Percentiles rank a stretch among this genome's conserved stretches.
Conservation (phyloP, 1,140 invertebrate species). For the Gonioctena quinquepunctata region DNA sequence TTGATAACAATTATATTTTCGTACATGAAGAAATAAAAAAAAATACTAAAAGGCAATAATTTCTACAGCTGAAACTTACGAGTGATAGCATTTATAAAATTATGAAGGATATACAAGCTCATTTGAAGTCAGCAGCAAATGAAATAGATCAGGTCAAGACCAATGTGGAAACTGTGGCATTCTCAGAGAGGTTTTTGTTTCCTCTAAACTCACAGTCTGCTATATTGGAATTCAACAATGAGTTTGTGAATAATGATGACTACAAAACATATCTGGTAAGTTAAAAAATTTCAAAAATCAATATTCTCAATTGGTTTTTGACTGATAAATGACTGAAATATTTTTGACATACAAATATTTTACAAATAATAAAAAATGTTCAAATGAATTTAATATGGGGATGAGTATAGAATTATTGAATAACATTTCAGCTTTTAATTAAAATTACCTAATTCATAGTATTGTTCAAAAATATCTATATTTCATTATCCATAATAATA, state of each 20-base stretch:
- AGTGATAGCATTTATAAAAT: background rate
- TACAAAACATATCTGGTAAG: background rate
- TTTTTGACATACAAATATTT: background rate
- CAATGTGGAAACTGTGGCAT: background rate
- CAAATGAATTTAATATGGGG: background rate
- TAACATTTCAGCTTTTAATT: background rate
- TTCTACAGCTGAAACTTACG: background rate
- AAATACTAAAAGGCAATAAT: background rate
- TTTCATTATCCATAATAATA: background rate
- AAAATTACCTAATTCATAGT: background rate
- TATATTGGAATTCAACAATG: background rate
- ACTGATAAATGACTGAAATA: background rate
- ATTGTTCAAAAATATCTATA: background rate
- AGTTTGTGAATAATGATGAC: background rate
- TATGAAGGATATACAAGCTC: background rate
- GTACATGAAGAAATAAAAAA: background rate
- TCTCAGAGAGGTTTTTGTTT: background rate
- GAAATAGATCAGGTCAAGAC: background rate
- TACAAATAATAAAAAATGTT: background rate
- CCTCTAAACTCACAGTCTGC: background rate
- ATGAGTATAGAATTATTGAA: background rate
- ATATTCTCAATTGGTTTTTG: background rate
- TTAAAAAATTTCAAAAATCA: background rate
- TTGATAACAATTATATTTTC: background rate
- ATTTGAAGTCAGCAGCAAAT: background rate